phyloP scores from a whole-genome alignment of 2,113 vertebrate genomes.

The Potamarius usumacintae region DNA sequence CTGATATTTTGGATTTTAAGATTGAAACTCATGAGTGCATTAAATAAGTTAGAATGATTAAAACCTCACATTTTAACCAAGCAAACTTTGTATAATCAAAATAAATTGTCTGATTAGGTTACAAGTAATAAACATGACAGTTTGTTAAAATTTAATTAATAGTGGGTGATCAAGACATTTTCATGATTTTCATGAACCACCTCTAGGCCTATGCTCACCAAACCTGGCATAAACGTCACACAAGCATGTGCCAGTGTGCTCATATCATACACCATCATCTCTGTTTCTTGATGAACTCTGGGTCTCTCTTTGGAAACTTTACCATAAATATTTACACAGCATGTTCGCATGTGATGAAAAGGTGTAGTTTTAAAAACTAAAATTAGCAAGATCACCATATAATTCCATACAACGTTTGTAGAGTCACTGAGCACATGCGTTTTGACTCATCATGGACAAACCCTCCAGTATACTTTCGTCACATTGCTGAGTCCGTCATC shows the following conservation, averaged over 20 bases:
- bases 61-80: too few species aligned
- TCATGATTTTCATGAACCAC: too few species aligned
- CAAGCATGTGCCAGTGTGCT: not conserved
- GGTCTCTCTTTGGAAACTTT: not conserved
- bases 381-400: not conserved
- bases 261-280: not conserved
- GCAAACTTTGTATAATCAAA: not conserved
- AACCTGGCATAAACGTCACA: not conserved
- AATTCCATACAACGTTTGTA: not conserved
- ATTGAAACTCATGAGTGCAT: not conserved
- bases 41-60: too few species aligned
- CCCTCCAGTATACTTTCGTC: not conserved
- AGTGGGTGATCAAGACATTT: too few species aligned
- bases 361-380: not conserved
- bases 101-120: not conserved
- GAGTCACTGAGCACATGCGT: constrained; percentile 23
- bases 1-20: not conserved
- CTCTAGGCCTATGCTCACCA: not conserved
- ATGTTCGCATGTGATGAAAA: not conserved
- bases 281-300: not conserved
- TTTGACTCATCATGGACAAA: constrained; percentile 44
- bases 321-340: not conserved
- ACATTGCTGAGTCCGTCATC: not conserved
- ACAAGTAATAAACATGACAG: not conserved
- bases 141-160: not conserved